Evolutionary conservation across 2,113 vertebrate genomes (phyloP).

Genomic region (Choloepus hoffmanni): DNA sequence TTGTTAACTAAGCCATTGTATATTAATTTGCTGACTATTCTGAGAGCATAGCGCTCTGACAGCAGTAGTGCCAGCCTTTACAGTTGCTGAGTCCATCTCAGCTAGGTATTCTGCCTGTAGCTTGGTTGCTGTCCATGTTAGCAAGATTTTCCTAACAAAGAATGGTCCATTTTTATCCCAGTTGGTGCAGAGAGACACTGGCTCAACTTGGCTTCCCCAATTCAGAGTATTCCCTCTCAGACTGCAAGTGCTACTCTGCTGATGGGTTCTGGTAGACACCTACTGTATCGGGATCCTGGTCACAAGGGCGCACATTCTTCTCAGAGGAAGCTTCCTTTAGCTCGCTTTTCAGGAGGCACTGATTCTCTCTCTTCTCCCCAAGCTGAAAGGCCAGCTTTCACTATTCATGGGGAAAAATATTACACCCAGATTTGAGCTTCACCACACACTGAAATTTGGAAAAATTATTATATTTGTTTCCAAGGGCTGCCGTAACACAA

Average conservation of each 20-base stretch:
- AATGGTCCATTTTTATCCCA: neutral
- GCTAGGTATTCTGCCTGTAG: accelerated
- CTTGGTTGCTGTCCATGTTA: neutral
- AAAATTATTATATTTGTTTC: neutral
- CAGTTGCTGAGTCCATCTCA: neutral
- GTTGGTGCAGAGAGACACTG: neutral
- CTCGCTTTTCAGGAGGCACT: neutral
- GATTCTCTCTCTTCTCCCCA: neutral
- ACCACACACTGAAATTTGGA: neutral
- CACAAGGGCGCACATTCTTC: accelerated
- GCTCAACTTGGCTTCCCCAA: neutral
- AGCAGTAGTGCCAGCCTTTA: accelerated
- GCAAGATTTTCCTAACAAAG: neutral
- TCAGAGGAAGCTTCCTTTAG: neutral
- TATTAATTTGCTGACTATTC: neutral
- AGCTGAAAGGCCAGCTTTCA: neutral
- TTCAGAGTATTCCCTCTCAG: neutral
- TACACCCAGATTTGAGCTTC: neutral
- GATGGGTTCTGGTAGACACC: neutral
- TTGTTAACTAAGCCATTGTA: neutral
- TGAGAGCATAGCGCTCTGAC: neutral
- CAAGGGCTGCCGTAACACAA: too few species aligned
- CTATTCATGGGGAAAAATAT: neutral
- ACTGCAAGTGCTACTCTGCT: neutral
- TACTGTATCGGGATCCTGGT: accelerated